These are phyloP conservation scores for Camponotus vicinus DNA, from an alignment of 1,140 invertebrate genomes.

Conservation along the genomic window DNA sequence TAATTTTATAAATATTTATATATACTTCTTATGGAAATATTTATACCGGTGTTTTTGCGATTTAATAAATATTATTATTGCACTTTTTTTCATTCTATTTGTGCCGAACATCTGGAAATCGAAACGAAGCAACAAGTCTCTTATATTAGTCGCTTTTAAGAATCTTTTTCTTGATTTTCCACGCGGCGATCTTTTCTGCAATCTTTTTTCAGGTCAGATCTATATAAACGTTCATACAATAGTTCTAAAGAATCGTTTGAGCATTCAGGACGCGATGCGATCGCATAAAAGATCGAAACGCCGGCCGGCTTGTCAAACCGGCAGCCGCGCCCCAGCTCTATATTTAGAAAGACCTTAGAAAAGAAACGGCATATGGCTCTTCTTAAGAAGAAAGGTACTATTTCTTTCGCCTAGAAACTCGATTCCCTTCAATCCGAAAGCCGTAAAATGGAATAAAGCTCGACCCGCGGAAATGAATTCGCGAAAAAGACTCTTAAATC, in stretches of 20 bases:
- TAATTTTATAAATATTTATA: too few relatives aligned
- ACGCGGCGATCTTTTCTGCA: not conserved
- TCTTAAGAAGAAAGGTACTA: not conserved
- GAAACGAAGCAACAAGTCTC: not conserved
- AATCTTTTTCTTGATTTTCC: not conserved
- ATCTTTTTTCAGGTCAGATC: not conserved
- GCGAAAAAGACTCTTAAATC: not conserved
- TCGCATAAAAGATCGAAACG: not conserved
- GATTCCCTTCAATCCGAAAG: not conserved
- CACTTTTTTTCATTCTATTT: too few relatives aligned
- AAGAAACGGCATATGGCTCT: conserved; percentile 29
- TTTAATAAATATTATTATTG: too few relatives aligned
- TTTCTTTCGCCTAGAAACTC: not conserved
- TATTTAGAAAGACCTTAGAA: conserved; percentile 62
- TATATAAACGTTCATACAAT: not conserved
- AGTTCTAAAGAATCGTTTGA: not conserved
- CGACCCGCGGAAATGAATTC: not conserved
- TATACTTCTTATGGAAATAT: too few relatives aligned
- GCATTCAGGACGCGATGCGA: not conserved
- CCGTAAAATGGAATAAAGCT: not conserved
- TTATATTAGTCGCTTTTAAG: not conserved
- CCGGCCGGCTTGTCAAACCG: conserved; percentile 71
- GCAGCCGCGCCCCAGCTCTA: conserved; percentile 59
- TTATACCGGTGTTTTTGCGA: too few relatives aligned
- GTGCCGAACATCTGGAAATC: not conserved